Evolutionary conservation across 1,140 invertebrate genomes (phyloP).

Genomic region (Marisa cornuarietis): DNA sequence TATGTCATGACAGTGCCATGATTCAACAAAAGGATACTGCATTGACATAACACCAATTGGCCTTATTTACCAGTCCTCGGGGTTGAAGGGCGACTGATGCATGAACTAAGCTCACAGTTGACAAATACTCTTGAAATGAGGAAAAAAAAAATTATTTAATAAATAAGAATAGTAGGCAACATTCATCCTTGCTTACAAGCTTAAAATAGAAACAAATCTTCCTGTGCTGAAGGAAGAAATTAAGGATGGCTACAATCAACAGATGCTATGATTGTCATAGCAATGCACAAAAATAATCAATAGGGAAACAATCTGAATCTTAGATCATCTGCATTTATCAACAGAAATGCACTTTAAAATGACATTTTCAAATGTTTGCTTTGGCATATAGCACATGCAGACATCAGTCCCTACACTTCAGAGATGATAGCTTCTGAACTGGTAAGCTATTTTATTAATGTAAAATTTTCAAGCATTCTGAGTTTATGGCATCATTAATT

Average conservation of each 20-base stretch:
- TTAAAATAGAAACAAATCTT: neutral
- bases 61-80: conserved; percentile 87
- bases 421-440: too few relatives aligned
- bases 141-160: neutral
- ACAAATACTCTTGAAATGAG: conserved; percentile 36
- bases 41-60: conserved; percentile 96
- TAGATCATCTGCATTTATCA: too few relatives aligned
- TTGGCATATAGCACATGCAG: too few relatives aligned
- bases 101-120: conserved; percentile 35
- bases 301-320: too few relatives aligned
- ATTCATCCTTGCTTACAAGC: neutral
- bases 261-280: neutral
- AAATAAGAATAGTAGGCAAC: neutral
- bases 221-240: neutral
- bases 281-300: neutral
- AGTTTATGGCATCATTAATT: too few relatives aligned
- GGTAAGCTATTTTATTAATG: too few relatives aligned
- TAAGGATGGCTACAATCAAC: neutral
- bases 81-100: conserved; percentile 72
- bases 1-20: neutral
- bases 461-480: too few relatives aligned
- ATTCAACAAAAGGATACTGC: conserved; percentile 69
- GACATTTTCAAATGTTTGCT: too few relatives aligned
- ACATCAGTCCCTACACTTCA: too few relatives aligned
- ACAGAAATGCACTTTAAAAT: too few relatives aligned